Base-by-base conservation (phyloP, 2,113 vertebrate species). In the Melanostigma gelatinosum region DNA sequence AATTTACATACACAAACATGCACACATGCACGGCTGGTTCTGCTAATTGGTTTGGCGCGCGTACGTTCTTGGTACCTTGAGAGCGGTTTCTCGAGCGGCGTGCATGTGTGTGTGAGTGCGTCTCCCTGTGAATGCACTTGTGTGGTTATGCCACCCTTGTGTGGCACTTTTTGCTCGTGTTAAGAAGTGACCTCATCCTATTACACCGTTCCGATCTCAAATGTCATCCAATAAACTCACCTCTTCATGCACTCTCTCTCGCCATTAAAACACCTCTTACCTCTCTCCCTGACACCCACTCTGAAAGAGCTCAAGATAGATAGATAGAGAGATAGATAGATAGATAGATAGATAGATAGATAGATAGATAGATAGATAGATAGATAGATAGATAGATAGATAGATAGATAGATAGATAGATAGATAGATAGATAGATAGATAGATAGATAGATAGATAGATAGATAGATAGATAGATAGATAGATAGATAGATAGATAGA, bases 141-240 rank as follows among this genome's bases (percentile, higher is more conserved):
- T 77, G 83, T 67, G 84, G 65, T 75, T 85, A 55, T 85, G 80
- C 87, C 84, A 87, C 87, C 82, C 77, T 86, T 13, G 11, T 72
- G 82, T 71, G 80, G 61, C 76, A 73, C 78, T 75, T 73, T 69
- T 42, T 87, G 90, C 92, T 91, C 92, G 88, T 76, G 80, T 75
- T 86, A 92, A 92, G 83, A 91, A 79, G 87, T 94, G 89, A 94
- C 86, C 82, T 93, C 91, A 93, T 86, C 75, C 52, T 48, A 72
- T 86, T 75, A 82, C 80, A 76, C 80, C 57, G 87, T 90, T 91
- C 90, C 85, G 57, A 82, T 83, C 65, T 79, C 62, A 88, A 79
- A 92, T 86, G 82, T 80, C 85, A 63, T 90, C 90, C 85, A 89
- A 74, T 85, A 75, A 88, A 82, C 77, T 92, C 90, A 92, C 85